Percentiles rank a stretch among this genome's conserved stretches.
Evolutionary conservation across 2,113 vertebrate species (phyloP).

Genomic region (Oreochromis aureus): DNA sequence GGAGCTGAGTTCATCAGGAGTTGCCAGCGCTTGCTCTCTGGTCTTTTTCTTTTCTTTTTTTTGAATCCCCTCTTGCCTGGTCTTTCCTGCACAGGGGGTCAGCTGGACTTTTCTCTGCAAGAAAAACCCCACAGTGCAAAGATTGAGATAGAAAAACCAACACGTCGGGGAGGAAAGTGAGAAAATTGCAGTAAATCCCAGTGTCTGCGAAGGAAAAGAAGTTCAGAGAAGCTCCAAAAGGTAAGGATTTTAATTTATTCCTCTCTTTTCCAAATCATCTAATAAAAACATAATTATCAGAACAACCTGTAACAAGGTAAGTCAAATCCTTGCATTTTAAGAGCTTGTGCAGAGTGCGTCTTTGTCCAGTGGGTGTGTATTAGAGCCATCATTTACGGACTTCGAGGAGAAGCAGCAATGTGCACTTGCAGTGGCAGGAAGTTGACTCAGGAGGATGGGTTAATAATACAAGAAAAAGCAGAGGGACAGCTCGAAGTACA

Average conservation of each 20-base stretch:
- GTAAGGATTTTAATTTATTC: neutral
- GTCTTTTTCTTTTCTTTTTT: neutral
- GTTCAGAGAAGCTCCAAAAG: neutral
- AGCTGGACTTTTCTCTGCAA: conserved; percentile 13
- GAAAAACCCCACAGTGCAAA: neutral
- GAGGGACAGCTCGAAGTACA: neutral
- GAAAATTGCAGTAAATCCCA: neutral
- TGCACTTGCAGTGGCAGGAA: neutral
- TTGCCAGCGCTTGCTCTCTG: neutral
- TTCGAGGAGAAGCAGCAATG: neutral
- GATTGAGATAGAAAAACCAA: neutral
- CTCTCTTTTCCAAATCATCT: neutral
- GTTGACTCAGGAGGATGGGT: neutral
- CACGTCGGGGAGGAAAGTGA: neutral
- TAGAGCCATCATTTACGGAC: neutral
- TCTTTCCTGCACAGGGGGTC: neutral
- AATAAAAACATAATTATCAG: neutral
- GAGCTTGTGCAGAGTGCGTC: too few relatives aligned
- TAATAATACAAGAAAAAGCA: neutral
- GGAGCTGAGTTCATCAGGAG: conserved; percentile 22
- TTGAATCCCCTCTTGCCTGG: neutral
- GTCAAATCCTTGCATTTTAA: neutral
- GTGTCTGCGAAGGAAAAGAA: neutral
- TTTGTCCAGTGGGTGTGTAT: neutral
- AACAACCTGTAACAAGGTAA: conserved; percentile 25